Base-by-base conservation (phyloP, 2,797 vertebrate species). In the Hippocampus kuda region DNA sequence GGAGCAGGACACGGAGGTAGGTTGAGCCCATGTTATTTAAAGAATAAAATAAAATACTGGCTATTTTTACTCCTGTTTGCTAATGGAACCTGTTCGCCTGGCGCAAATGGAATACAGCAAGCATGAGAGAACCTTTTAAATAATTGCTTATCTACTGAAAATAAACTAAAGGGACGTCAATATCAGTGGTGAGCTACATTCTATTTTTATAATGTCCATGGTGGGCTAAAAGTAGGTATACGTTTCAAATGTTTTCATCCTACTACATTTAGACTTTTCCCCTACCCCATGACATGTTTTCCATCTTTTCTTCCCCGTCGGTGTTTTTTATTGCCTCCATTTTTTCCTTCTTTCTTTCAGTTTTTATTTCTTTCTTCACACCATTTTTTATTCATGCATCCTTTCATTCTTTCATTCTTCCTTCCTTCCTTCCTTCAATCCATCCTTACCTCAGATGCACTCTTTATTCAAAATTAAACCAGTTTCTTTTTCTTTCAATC, bases 1-100 rank as follows among this genome's bases (percentile, higher is more conserved):
- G 89, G 89, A 92, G 90, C 89, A 87, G 83, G 89, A 91, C 79
- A 82, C 87, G 82, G 90, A 91, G 88, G 90, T 91, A 79, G 64
- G 87, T 64, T 62, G 60, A 71, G 48, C 46, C 42, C 22, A 6
- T 46, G 22, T 2, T 46, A 18, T 18, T n/a, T 62, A n/a, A n/a
- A 67, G n/a, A 38, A 38, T 6, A 38, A 38, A 38, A 7, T 4
- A 38, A 3, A n/a, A 56, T 66, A 67, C 9, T 15, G 12, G 6
- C 62, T 73, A 59, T 67, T 69, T 68, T 68, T 56, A 59, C 70
- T 62, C 34, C 62, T 30, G 69, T 53, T 38, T 41, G 72, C 57
- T 70, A 59, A n/a, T 59, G 63, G 49, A 71, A 76, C 61, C 75
- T 74, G 74, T 54, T 48, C 74, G 63, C 75, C 48, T 65, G 69